phyloP scores from a whole-genome alignment of 2,113 vertebrate species.

The Hemiprocne comata region DNA sequence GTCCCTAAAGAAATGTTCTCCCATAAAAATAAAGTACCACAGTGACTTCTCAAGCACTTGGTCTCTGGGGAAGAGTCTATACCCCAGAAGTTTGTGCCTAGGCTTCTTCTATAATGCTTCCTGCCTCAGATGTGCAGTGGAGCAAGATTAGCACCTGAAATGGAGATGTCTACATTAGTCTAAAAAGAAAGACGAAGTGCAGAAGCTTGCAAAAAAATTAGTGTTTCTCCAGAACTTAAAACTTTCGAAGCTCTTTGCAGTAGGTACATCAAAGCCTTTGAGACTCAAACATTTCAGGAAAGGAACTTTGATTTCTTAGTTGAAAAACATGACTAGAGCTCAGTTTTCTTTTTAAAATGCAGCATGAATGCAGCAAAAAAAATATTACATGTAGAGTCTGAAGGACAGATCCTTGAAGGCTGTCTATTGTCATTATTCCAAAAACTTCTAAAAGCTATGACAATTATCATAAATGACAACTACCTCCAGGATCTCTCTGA shows the following conservation, averaged over 20 bases:
- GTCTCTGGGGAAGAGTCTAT: neutral
- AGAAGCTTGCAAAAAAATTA: neutral
- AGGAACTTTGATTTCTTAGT: neutral
- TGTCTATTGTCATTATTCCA: neutral
- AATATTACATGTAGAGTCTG: neutral
- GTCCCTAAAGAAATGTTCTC: neutral
- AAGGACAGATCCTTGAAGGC: constrained; percentile 14
- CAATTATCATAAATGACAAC: constrained; percentile 23
- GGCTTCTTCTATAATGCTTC: neutral
- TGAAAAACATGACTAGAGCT: neutral
- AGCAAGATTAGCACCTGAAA: neutral
- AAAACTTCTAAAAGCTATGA: neutral
- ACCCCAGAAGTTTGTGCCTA: neutral
- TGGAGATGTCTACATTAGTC: neutral
- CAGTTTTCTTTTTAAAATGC: neutral
- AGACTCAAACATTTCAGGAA: neutral
- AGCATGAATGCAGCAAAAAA: neutral
- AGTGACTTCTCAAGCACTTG: neutral
- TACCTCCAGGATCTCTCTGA: neutral
- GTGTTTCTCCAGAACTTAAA: neutral
- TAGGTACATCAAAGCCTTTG: neutral
- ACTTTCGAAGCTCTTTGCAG: neutral
- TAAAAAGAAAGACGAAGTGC: neutral
- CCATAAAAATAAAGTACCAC: neutral
- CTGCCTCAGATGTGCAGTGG: neutral